phyloP scores from a whole-genome alignment of 2,113 vertebrate genomes.

The Ranitomeya variabilis region DNA sequence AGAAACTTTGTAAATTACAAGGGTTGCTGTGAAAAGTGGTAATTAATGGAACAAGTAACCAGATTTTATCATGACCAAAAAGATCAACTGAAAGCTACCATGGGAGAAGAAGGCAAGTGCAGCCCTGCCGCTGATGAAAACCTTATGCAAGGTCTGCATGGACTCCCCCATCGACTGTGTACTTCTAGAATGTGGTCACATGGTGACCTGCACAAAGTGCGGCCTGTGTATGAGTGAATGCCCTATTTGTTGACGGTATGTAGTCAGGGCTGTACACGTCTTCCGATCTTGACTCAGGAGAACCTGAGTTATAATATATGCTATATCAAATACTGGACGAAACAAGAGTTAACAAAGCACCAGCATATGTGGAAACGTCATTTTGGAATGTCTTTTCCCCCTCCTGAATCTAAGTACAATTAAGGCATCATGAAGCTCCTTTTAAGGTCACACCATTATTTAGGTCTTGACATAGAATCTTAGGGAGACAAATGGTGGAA shows the following conservation, averaged over 20 bases:
- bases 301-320: background rate
- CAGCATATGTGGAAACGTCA: background rate
- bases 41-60: constrained; percentile 91
- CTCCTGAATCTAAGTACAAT: background rate
- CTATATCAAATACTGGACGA: background rate
- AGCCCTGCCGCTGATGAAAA: constrained; percentile 76
- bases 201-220: constrained; percentile 97
- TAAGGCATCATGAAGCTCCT: too few species aligned
- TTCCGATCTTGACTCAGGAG: constrained; percentile 81
- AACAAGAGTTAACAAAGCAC: background rate
- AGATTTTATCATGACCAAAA: constrained; percentile 88
- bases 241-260: constrained; percentile 93
- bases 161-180: constrained; percentile 93
- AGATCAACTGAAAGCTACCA: constrained; percentile 79
- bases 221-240: constrained; percentile 96
- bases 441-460: too few species aligned
- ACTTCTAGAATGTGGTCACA: constrained; percentile 94
- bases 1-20: constrained; percentile 97
- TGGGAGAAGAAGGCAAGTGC: background rate
- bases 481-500: too few species aligned
- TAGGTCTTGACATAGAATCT: too few species aligned
- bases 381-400: background rate
- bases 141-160: constrained; percentile 94
- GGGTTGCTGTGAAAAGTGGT: constrained; percentile 99
- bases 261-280: constrained; percentile 91